Percentiles rank a stretch among this genome's conserved stretches.
phyloP scores from a whole-genome alignment of 2,797 vertebrate species.

The Molossus alvarezi region DNA sequence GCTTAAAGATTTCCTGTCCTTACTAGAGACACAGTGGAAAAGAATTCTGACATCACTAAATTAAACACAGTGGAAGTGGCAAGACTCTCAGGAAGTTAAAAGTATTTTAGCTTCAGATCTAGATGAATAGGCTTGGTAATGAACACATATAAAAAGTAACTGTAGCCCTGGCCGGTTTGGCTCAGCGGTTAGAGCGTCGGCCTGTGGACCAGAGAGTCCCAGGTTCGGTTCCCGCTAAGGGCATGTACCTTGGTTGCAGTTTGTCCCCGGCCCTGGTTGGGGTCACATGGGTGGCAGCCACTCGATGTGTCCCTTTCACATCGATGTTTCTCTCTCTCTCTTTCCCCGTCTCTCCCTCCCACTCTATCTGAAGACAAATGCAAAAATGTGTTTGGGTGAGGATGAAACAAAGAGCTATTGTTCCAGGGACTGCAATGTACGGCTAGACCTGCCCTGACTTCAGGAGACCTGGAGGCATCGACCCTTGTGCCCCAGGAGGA shows the following conservation, averaged over 20 bases:
- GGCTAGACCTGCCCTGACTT: not conserved
- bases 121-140: not conserved
- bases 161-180: not conserved
- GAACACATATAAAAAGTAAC: not conserved
- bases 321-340: no score
- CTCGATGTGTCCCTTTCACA: no score
- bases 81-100: not conserved
- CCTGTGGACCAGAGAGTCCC: no score
- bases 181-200: no score
- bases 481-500: not conserved
- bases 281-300: no score
- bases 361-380: no score
- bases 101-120: not conserved
- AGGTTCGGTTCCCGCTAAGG: no score
- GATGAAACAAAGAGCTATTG: not conserved
- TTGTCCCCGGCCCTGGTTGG: no score
- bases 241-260: no score
- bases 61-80: not conserved
- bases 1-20: conserved; percentile 3
- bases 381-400: no score
- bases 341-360: no score
- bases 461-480: not conserved
- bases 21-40: conserved; percentile 33
- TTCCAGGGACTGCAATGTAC: not conserved
- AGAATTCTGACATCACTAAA: not conserved